Base-by-base conservation (phyloP, 2,888 invertebrate species). In the Antitype chi region DNA sequence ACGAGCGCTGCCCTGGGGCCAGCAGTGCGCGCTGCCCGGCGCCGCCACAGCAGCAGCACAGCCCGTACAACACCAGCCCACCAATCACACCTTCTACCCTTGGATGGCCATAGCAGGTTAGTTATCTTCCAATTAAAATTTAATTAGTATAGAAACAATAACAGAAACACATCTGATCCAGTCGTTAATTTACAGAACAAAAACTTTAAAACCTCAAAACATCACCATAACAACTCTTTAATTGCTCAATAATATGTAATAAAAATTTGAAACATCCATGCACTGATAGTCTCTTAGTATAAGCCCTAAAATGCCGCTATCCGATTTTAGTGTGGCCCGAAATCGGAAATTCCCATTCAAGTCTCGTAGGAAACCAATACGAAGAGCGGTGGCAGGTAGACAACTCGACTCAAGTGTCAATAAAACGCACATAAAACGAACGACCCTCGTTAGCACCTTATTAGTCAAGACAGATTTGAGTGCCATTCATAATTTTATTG, bases 71-170 rank as follows among this genome's bases (percentile, higher is more conserved):
- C 99, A 99, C 97, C 98, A 98, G 97, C 97, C 98, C 95, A 98
- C 97, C 97, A 98, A 98, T 96, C 99, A 99, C 97, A 99, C 99
- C 94, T 99, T 99, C 97, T 99, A 99, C 97, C 99, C 99, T 91
- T 99, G 99, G 99, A 99, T 99, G 99, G 99, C 99, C 97, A 99
- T 99, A 97, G 99, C 99, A 99, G 99, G 99, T 99, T 96, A 98
- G 98, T 97, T 55, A 76, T 66, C 63, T 79, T 67, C 66, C 69
- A 71, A 63, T 72, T 64, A 73, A 55, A 64, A 55, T 78, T 78
- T 68, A 78, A 82, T 74, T 80, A 73, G 76, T 73, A 74, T 59
- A 43, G 17, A 78, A 66, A 78, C 38, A 70, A 77, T 66, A 32
- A 66, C 38, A 78, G 25, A 32, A 72, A 57, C 38, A 69, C 23